Conservation (phyloP, 1,140 invertebrate genomes). For the Bombus breviceps region DNA sequence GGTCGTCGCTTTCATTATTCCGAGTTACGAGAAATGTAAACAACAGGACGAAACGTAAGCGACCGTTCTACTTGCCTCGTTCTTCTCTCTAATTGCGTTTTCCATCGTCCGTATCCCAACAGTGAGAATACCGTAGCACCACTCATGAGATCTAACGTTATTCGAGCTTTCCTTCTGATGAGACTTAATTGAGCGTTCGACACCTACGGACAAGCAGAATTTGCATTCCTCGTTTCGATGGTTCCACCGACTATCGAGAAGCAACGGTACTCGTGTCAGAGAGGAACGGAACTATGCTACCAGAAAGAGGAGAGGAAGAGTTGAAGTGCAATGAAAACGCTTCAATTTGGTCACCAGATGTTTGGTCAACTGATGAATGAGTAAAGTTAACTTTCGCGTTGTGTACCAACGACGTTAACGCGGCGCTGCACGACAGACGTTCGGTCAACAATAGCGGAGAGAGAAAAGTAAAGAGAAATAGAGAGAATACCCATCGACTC, state of each 20-base stretch:
- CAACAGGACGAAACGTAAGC: neutral
- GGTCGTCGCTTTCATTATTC: neutral
- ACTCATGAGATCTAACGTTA: neutral
- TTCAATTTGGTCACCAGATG: conserved; percentile 24
- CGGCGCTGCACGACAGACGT: neutral
- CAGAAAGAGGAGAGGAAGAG: neutral
- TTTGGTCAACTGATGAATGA: conserved; percentile 36
- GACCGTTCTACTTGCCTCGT: neutral
- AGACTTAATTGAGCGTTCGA: neutral
- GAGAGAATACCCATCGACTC: neutral
- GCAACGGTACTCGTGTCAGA: no score
- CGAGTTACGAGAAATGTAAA: neutral
- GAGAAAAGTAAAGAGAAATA: neutral
- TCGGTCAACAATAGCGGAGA: conserved; percentile 10
- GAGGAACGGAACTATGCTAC: neutral
- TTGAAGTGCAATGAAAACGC: conserved; percentile 2
- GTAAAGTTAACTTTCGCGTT: conserved; percentile 27
- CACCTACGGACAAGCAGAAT: neutral
- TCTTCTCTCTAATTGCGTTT: neutral
- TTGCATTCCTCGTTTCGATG: conserved; percentile 2
- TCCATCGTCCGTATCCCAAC: neutral
- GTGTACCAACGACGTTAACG: conserved; percentile 1
- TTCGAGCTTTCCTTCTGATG: neutral
- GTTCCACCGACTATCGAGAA: neutral
- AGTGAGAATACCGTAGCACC: no score